Percentiles rank a stretch among this genome's conserved stretches.
These are phyloP conservation scores for Casuarius casuarius DNA, from an alignment of 2,113 vertebrate species.

Conservation along the genomic window DNA sequence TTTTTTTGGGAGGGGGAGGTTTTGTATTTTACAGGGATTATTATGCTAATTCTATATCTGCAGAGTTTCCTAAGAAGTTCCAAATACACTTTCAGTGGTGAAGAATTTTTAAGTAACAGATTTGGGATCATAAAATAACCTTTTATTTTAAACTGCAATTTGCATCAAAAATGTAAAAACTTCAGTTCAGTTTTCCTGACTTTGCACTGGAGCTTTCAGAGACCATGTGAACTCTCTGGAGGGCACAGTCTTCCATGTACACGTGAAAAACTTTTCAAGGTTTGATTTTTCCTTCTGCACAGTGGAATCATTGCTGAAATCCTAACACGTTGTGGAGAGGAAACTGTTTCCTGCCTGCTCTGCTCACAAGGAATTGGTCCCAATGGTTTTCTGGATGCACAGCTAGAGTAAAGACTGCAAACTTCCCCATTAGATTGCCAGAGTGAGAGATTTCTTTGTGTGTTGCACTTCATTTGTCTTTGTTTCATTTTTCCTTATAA, in stretches of 20 bases:
- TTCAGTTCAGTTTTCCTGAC: not conserved
- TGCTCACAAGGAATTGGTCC: not conserved
- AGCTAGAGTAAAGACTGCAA: not conserved
- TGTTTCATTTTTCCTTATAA: not conserved
- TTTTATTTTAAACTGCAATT: not conserved
- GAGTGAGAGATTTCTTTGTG: not conserved
- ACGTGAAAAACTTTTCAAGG: not conserved
- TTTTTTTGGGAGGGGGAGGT: fast-evolving
- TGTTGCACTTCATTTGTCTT: not conserved
- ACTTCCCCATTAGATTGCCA: not conserved
- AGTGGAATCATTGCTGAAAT: not conserved
- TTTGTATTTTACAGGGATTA: not conserved
- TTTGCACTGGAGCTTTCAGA: not conserved
- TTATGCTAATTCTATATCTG: not conserved
- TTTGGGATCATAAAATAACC: not conserved
- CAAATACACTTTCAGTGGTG: not conserved
- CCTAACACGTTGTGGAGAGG: not conserved
- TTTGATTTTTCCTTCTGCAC: not conserved
- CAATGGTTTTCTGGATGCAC: not conserved
- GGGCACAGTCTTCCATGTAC: not conserved
- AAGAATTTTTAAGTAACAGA: not conserved
- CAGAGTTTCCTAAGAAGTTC: not conserved
- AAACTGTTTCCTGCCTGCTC: not conserved
- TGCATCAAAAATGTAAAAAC: not conserved
- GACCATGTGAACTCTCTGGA: not conserved